Base-by-base conservation (phyloP, 1,140 invertebrate species). In the Akabosia matsudoensis region DNA sequence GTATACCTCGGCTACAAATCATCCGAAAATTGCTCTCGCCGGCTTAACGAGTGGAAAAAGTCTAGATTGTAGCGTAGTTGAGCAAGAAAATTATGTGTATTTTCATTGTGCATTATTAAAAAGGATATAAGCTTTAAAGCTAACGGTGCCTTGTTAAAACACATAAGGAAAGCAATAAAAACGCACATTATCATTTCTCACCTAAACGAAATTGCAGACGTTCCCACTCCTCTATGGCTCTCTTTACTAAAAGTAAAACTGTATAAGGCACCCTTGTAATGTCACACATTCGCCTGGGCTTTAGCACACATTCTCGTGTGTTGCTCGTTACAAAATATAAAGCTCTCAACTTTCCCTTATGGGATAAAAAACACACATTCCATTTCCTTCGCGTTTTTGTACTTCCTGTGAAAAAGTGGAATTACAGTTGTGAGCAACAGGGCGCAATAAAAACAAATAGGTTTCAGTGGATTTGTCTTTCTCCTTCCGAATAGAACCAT, bases 361-460 rank as follows among this genome's bases (percentile, higher is more conserved):
- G n/a, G n/a, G n/a, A n/a, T n/a, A n/a, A 45, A 18, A 45, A 45
- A 45, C 7, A 18, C 18, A 10, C 37, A 10, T 18, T 45, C 7
- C 37, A 45, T 18, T 10, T 45, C 37, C 37, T 10, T 45, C 18
- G 7, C 37, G 18, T 45, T 45, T 18, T 45, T 45, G 7, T 45
- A 10, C 18, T 45, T 45, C 18, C 37, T 45, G 18, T 45, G 37
- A 45, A 56, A 56, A 56, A 56, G 54, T 24, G 22, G 54, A 56
- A 56, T 56, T 56, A 56, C 54, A 45, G 54, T 56, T 28, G 24
- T 7, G 61, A 67, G 61, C 61, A 67, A 67, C 61, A 67, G 61
- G 61, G 61, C 61, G 61, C 61, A 67, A 67, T 67, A 67, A 67
- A 67, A 67, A 67, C 61, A 67, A 67, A 67, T 67, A 67, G 61